Percentiles rank a stretch among this genome's conserved stretches.
These are phyloP conservation scores for human (Homo sapiens) DNA, from an alignment of 2,113 vertebrate species.

Conservation along the genomic window DNA sequence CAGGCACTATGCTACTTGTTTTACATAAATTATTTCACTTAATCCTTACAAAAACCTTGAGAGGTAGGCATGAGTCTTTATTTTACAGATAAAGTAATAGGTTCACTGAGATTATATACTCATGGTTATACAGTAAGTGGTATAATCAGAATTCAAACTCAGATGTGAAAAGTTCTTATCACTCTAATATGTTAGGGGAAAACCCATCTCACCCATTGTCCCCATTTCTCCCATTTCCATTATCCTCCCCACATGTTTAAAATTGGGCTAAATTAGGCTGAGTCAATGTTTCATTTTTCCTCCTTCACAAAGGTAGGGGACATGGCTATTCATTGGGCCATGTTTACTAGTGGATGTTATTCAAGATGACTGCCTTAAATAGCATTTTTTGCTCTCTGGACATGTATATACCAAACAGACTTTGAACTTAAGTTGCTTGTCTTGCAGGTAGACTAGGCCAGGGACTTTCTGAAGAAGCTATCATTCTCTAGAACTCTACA, in stretches of 20 bases:
- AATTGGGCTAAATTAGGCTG: not conserved
- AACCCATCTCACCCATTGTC: not conserved
- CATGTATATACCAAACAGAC: not conserved
- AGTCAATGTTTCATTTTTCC: not conserved
- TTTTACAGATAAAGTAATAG: not conserved
- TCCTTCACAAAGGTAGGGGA: not conserved
- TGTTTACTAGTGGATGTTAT: not conserved
- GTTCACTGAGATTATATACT: not conserved
- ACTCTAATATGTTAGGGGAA: not conserved
- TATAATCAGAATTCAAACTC: not conserved
- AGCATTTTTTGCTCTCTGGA: not conserved
- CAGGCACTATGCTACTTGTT: not conserved
- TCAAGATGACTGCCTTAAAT: not conserved
- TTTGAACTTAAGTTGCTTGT: not conserved
- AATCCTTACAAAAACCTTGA: not conserved
- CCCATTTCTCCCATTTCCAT: not conserved
- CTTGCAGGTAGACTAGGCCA: not conserved
- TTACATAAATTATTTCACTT: not conserved
- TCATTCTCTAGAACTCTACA: not conserved
- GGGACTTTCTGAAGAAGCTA: not conserved
- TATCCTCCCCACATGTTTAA: not conserved
- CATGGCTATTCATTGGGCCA: not conserved
- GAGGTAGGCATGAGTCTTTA: not conserved
- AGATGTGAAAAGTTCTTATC: not conserved
- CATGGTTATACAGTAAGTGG: not conserved